phyloP scores from a whole-genome alignment of 2,888 invertebrate genomes.

The Aphodius granarius region DNA sequence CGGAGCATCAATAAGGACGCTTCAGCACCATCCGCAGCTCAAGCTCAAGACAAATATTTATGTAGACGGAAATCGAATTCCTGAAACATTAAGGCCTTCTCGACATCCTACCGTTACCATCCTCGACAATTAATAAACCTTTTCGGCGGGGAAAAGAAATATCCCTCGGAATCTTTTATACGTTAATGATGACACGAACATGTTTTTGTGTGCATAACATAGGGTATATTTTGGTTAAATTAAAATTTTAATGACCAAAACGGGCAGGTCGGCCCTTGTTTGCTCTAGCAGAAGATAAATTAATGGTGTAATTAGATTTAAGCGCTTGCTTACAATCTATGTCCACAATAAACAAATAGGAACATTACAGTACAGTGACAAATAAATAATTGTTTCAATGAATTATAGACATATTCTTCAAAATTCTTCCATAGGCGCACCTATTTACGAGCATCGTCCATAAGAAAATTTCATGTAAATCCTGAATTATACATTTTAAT shows the following conservation, averaged over 20 bases:
- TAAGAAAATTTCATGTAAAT: neutral
- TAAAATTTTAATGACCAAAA: neutral
- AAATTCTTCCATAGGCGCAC: too few relatives aligned
- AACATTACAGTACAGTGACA: too few relatives aligned
- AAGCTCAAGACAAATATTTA: neutral
- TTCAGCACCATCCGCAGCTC: neutral
- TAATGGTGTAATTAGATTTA: neutral
- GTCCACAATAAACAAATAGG: neutral
- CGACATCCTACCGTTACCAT: neutral
- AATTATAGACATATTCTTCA: too few relatives aligned
- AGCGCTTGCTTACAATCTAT: neutral
- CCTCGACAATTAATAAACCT: neutral
- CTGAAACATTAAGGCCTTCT: neutral
- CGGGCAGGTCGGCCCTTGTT: neutral
- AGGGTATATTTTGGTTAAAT: neutral
- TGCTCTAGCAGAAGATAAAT: neutral
- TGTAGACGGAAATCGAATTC: neutral
- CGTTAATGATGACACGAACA: too few relatives aligned
- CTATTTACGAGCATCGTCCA: too few relatives aligned
- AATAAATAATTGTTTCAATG: too few relatives aligned
- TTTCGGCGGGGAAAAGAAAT: neutral
- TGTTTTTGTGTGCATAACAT: neutral
- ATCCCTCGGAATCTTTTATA: too few relatives aligned
- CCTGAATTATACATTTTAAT: neutral
- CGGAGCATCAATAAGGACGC: neutral